phyloP scores from a whole-genome alignment of 2,113 vertebrate species.

The Aramus guarauna region DNA sequence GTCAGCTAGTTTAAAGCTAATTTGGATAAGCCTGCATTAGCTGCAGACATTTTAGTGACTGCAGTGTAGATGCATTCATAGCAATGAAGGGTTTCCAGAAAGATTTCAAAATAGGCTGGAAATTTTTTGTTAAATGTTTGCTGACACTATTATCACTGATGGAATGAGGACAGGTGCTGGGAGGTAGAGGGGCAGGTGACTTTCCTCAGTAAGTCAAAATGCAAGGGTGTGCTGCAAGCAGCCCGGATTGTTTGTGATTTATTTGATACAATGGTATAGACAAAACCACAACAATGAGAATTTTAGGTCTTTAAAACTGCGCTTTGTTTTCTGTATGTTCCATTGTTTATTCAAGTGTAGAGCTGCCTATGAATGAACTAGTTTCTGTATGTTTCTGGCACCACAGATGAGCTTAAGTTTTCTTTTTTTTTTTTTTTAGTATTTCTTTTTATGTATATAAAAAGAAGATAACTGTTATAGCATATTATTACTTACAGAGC shows the following conservation, averaged over 20 bases:
- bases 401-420: background rate
- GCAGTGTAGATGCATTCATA: background rate
- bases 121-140: background rate
- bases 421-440: background rate
- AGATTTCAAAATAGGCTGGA: background rate
- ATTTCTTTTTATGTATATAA: background rate
- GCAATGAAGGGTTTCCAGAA: background rate
- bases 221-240: background rate
- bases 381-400: background rate
- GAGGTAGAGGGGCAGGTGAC: background rate
- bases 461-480: background rate
- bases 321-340: background rate
- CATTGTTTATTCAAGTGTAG: background rate
- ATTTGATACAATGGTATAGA: background rate
- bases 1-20: background rate
- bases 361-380: background rate
- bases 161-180: background rate
- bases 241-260: background rate
- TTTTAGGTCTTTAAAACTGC: background rate
- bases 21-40: background rate
- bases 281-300: background rate
- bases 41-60: slow-evolving; percentile 6
- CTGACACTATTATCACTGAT: background rate
- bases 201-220: background rate
- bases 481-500: background rate